Evolutionary conservation across 2,888 invertebrate genomes (phyloP).

Genomic region (Panorpa germanica): DNA sequence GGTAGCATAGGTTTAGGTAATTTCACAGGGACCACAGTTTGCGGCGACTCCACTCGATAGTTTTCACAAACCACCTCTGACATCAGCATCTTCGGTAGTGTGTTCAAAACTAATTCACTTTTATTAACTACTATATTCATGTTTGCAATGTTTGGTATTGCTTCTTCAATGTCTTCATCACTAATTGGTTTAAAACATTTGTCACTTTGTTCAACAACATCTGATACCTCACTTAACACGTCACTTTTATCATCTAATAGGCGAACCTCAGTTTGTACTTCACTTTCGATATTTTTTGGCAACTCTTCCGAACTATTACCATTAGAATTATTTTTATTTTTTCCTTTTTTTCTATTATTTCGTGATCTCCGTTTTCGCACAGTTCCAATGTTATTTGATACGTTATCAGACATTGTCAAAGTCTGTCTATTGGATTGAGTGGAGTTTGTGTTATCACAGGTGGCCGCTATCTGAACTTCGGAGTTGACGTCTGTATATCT

Average conservation of each 20-base stretch:
- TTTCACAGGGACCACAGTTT: neutral
- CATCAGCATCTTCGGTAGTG: neutral
- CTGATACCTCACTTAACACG: constrained; percentile 12
- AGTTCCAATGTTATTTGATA: constrained; percentile 22
- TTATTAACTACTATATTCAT: constrained; percentile 1
- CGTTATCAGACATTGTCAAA: neutral
- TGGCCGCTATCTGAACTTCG: too few species aligned
- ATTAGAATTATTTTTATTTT: constrained; percentile 23
- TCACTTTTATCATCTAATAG: constrained; percentile 16
- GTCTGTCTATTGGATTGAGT: too few species aligned
- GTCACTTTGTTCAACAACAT: constrained; percentile 5
- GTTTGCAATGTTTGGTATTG: constrained; percentile 13
- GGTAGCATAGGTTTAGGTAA: neutral
- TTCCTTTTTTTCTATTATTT: constrained; percentile 29
- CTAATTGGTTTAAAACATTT: constrained; percentile 8
- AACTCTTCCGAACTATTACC: constrained; percentile 5
- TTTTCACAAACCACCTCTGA: neutral
- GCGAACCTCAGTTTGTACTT: too few species aligned
- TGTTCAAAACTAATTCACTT: constrained; percentile 9
- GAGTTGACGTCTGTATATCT: constrained; percentile 1
- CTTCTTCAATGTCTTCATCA: constrained; percentile 13
- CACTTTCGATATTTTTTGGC: constrained; percentile 18
- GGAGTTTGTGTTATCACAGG: too few species aligned
- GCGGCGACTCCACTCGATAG: neutral
- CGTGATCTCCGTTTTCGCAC: constrained; percentile 27